A percentile compares a stretch with the other conserved stretches of the same genome.
phyloP scores from a whole-genome alignment of 2,888 invertebrate species.

The Megamerina dolium region DNA sequence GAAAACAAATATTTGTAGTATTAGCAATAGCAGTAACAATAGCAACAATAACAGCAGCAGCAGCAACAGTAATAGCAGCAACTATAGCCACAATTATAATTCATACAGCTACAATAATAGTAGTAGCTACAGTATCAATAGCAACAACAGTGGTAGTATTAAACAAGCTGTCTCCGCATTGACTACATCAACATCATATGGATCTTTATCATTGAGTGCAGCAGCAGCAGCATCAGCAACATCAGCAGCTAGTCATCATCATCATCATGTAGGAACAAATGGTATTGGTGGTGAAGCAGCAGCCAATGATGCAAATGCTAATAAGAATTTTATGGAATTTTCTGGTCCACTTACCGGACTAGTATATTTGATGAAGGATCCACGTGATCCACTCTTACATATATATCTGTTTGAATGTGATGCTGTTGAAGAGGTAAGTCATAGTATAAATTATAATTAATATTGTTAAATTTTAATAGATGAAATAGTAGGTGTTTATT shows the following conservation, averaged over 20 bases:
- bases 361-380: slow-evolving; percentile 68
- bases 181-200: slow-evolving; percentile 42
- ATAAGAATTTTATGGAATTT: slow-evolving; percentile 47
- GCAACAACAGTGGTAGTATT: slow-evolving; percentile 18
- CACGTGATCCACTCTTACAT: slow-evolving; percentile 65
- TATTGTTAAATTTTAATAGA: no score
- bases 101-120: slow-evolving; percentile 18
- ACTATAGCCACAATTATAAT: slow-evolving; percentile 1
- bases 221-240: slow-evolving; percentile 25
- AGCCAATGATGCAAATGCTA: slow-evolving; percentile 18
- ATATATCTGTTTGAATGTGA: slow-evolving; percentile 68
- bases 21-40: slow-evolving; percentile 9
- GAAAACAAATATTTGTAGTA: slow-evolving; percentile 26
- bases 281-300: slow-evolving; percentile 1
- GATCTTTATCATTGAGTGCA: slow-evolving; percentile 40
- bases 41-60: slow-evolving; percentile 2
- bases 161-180: slow-evolving; percentile 23
- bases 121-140: not conserved
- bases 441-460: not conserved
- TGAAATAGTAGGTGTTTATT: no score
- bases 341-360: slow-evolving; percentile 58
- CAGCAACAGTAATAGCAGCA: slow-evolving; percentile 5
- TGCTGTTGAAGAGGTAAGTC: slow-evolving; percentile 63
- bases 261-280: no score
- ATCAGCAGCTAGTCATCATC: slow-evolving; percentile 7